phyloP scores from a whole-genome alignment of 2,888 invertebrate species.

The Agrochola lota region DNA sequence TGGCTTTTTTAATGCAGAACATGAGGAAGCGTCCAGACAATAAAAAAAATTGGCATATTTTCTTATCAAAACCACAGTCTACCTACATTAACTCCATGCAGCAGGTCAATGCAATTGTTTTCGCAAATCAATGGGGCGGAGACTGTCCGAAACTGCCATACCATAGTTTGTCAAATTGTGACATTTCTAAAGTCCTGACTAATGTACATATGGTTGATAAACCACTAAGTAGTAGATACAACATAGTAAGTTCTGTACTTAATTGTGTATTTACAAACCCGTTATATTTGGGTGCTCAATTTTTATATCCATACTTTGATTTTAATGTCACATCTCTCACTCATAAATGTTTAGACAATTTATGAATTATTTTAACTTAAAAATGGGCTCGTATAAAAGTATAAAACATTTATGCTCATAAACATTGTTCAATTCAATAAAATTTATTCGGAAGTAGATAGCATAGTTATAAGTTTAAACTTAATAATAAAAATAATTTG shows the following conservation, averaged over 20 bases:
- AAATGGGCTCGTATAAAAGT: not conserved
- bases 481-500: conserved; percentile 13
- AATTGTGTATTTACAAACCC: conserved; percentile 29
- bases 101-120: not conserved
- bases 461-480: conserved; percentile 22
- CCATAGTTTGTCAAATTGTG: not conserved
- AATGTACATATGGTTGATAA: conserved; percentile 2
- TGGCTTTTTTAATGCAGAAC: not conserved
- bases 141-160: not conserved
- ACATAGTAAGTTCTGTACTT: conserved; percentile 41
- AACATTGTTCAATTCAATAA: conserved; percentile 15
- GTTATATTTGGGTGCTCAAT: conserved; percentile 52
- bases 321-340: not conserved
- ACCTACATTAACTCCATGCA: not conserved
- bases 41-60: not conserved
- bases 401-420: conserved; percentile 11
- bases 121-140: not conserved
- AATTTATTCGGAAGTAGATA: conserved; percentile 23
- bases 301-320: conserved; percentile 15
- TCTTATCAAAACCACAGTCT: no score
- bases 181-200: not conserved
- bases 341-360: not conserved
- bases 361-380: not conserved
- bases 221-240: not conserved
- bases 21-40: not conserved